Conservation (phyloP, 2,113 vertebrate genomes). For the Poecilia latipinna region DNA sequence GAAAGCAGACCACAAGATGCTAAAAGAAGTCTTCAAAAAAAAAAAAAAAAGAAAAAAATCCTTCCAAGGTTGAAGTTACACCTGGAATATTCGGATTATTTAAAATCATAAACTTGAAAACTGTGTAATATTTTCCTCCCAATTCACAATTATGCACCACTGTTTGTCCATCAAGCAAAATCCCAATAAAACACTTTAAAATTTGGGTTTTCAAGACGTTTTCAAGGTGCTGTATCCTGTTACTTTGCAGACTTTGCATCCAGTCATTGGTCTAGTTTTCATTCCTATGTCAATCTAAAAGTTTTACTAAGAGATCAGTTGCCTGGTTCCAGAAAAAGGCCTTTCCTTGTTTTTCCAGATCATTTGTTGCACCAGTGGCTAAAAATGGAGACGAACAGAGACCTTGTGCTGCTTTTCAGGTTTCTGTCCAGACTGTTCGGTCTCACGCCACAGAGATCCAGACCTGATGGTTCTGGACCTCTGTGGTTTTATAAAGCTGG, state of each 20-base stretch:
- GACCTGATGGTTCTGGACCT: not conserved
- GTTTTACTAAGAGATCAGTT: constrained; percentile 25
- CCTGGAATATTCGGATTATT: too few species aligned
- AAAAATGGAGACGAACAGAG: constrained; percentile 48
- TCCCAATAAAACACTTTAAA: too few species aligned
- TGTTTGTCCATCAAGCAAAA: too few species aligned
- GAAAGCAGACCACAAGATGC: not conserved
- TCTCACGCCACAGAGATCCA: not conserved
- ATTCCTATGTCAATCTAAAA: constrained; percentile 22
- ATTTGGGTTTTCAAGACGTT: too few species aligned
- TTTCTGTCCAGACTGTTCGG: constrained; percentile 3
- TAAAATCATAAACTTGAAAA: not conserved
- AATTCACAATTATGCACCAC: not conserved
- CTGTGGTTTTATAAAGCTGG: not conserved
- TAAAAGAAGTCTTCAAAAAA: not conserved
- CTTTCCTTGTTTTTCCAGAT: constrained; percentile 34
- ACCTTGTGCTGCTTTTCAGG: constrained; percentile 8
- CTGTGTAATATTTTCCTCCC: not conserved
- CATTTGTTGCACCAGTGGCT: constrained; percentile 21
- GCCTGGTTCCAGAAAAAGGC: constrained; percentile 2
- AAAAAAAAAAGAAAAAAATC: not conserved
- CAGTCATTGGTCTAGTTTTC: constrained; percentile 1
- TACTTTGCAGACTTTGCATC: constrained; percentile 5
- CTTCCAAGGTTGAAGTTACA: too few species aligned
- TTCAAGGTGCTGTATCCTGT: constrained; percentile 1